Evolutionary conservation across 1,140 invertebrate species (phyloP).

Genomic region (Marisa cornuarietis): DNA sequence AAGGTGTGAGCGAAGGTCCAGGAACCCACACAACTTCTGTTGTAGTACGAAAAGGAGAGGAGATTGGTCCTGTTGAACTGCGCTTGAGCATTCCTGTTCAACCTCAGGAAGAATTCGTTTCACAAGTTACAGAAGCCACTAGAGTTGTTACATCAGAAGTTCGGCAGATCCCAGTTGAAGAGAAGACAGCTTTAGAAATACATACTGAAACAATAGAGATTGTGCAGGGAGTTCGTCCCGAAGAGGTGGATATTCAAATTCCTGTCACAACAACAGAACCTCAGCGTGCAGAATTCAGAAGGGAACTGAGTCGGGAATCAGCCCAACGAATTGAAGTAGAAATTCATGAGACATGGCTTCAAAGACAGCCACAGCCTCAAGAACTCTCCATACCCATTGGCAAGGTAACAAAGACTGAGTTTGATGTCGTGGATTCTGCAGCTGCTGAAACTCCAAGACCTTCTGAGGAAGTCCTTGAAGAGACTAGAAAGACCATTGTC

Average conservation of each 20-base stretch:
- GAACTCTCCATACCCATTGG: slow-evolving; percentile 48
- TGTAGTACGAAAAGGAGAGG: slow-evolving; percentile 40
- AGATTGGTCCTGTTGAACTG: slow-evolving; percentile 46
- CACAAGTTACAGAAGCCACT: slow-evolving; percentile 48
- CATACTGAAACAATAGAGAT: slow-evolving; percentile 61
- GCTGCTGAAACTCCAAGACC: slow-evolving; percentile 44
- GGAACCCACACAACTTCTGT: slow-evolving; percentile 46
- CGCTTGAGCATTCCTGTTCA: slow-evolving; percentile 44
- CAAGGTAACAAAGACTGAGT: slow-evolving; percentile 33
- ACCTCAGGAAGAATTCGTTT: slow-evolving; percentile 34
- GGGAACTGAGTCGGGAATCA: slow-evolving; percentile 31
- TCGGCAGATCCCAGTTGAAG: slow-evolving; percentile 32
- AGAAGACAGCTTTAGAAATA: slow-evolving; percentile 31
- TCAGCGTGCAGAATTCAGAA: slow-evolving; percentile 26
- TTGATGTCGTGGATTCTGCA: slow-evolving; percentile 16
- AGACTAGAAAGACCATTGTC: slow-evolving; percentile 45
- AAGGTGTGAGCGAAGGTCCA: slow-evolving; percentile 46
- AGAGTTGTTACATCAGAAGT: slow-evolving; percentile 41
- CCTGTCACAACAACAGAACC: slow-evolving; percentile 37
- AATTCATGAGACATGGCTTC: slow-evolving; percentile 52
- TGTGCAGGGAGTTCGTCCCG: slow-evolving; percentile 34
- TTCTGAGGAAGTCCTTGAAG: slow-evolving; percentile 49
- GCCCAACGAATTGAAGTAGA: slow-evolving; percentile 57
- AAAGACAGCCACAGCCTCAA: slow-evolving; percentile 48
- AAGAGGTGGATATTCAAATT: slow-evolving; percentile 44